Evolutionary conservation across 1,140 invertebrate genomes (phyloP), one percentile per base, ranked within the genome.

Genomic region (Tetramorium parvispinum): DNA sequence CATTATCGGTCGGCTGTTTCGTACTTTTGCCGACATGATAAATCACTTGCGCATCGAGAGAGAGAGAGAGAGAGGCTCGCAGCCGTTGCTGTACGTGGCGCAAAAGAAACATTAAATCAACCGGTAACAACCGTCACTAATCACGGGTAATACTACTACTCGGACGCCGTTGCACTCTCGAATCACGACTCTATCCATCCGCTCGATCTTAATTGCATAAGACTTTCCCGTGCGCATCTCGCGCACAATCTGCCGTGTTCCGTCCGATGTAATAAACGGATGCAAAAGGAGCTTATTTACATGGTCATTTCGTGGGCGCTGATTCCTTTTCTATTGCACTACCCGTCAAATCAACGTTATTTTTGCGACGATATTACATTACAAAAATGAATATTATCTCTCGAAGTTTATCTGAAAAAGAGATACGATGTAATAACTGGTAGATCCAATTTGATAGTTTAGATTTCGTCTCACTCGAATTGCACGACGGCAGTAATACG

Each of bases 161-260:
- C 40, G 77, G 27, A 3, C 76, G 43, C 59, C 43, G 27, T 13
- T 40, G 65, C 78, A 51, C 24, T 49, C 51, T 57, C 24, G 51
- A 57, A 73, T 82, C 65, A 49, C 79, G 24, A 21, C 51, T 82
- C 79, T 46, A 57, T 82, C 65, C 79, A 16, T 73, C 21, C 37
- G 53, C 6, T 59, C 79, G 51, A 82, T 82, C 53, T 82, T 82
- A 82, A 82, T 82, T 82, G 53, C 79, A 11, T 32, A 73, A 82
- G 68, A 82, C 51, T 57, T 71, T 57, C 51, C 53, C 63, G 66
- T 10, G 79, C 51, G 21, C 66, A 18, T 73, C 68, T 71, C 65
- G 37, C 51, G 65, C 53, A 18, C 53, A 40, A 71, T 57, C 66
- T 32, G 21, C 63, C 77, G 37, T 37, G 27, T 55, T 37, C 18